These are phyloP conservation scores for Unio pictorum DNA, from an alignment of 2,888 invertebrate species.

Conservation along the genomic window DNA sequence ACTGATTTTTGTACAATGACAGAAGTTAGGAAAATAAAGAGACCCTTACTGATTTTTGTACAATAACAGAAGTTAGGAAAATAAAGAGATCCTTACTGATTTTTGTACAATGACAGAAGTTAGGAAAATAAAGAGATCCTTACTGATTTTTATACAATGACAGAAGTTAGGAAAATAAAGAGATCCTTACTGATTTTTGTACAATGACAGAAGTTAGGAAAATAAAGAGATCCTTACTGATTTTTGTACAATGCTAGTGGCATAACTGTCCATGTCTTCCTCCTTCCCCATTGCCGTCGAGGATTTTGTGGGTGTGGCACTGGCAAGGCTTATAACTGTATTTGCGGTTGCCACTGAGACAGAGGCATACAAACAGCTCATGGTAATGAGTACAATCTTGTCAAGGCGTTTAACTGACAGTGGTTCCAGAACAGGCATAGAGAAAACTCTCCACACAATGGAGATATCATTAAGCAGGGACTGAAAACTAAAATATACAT, in stretches of 20 bases:
- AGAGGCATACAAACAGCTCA: conserved; percentile 83
- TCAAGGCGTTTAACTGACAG: conserved; percentile 87
- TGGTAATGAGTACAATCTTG: conserved; percentile 85
- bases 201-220: background rate
- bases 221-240: conserved; percentile 71
- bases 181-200: no score
- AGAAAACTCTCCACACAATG: conserved; percentile 86
- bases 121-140: no score
- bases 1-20: no score
- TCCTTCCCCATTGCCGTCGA: conserved; percentile 76
- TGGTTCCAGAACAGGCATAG: conserved; percentile 90
- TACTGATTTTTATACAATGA: no score
- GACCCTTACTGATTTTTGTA: no score
- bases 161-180: no score
- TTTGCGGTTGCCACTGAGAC: conserved; percentile 71
- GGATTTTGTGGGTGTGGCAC: conserved; percentile 52
- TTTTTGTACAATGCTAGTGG: conserved; percentile 88
- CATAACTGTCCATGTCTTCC: conserved; percentile 86
- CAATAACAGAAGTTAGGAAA: no score
- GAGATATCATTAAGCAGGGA: conserved; percentile 87
- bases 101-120: no score
- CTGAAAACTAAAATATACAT: conserved; percentile 77
- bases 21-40: no score
- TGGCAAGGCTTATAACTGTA: conserved; percentile 66
- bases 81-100: no score